phyloP scores from a whole-genome alignment of 1,140 invertebrate species.

The Augochlora pura region DNA sequence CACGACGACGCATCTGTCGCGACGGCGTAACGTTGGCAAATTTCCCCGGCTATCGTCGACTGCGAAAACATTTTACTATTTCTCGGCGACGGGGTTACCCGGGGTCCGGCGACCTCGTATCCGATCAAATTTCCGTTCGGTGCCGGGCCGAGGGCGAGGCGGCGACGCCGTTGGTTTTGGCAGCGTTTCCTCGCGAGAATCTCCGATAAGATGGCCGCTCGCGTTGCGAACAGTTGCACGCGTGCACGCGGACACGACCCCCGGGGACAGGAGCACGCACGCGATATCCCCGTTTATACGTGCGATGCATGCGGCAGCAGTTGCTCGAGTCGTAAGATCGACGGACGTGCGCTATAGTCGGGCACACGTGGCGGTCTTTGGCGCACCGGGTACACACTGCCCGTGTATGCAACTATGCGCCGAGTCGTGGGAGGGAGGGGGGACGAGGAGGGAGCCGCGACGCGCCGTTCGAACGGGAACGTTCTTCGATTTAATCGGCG shows the following conservation, averaged over 20 bases:
- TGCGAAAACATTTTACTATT: neutral
- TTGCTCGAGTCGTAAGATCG: neutral
- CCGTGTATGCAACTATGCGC: too few relatives aligned
- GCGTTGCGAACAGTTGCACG: neutral
- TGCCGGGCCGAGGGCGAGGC: neutral
- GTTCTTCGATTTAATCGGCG: neutral
- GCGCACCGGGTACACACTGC: neutral
- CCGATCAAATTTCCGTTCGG: constrained; percentile 55
- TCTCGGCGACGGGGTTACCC: neutral
- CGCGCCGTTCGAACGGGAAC: neutral
- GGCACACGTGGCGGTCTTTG: neutral
- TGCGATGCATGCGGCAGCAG: neutral
- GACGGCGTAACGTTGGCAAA: neutral
- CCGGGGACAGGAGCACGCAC: constrained; percentile 9
- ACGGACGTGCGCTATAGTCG: constrained; percentile 9
- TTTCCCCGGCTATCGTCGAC: too few relatives aligned
- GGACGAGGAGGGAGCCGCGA: too few relatives aligned
- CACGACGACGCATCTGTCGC: neutral
- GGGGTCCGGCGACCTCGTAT: neutral
- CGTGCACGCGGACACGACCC: neutral
- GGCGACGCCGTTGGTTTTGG: neutral
- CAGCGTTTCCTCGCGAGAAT: constrained; percentile 62
- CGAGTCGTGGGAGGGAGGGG: too few relatives aligned
- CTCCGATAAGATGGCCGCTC: constrained; percentile 39
- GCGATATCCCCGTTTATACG: constrained; percentile 31